Evolutionary conservation across 1,140 invertebrate species (phyloP).

Genomic region (Heliconius melpomene): DNA sequence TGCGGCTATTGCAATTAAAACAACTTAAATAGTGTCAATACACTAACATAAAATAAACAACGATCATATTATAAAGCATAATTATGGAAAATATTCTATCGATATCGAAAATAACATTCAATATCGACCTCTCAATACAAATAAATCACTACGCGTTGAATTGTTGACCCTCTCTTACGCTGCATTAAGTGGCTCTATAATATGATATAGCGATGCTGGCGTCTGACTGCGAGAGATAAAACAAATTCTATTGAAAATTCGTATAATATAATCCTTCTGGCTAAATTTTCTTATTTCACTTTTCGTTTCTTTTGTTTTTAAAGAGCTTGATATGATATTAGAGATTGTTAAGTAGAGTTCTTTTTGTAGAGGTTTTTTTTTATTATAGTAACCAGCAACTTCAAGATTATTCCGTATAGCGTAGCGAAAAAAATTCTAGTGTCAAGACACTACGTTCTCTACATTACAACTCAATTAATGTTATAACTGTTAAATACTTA

Average conservation of each 20-base stretch:
- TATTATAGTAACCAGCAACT: not conserved
- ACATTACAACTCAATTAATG: not conserved
- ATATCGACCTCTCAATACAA: constrained; percentile 35
- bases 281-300: constrained; percentile 3
- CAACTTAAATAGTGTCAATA: not conserved
- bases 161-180: constrained; percentile 39
- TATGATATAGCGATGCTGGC: constrained; percentile 28
- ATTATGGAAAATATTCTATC: constrained; percentile 2
- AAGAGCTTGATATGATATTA: not conserved
- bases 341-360: not conserved
- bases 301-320: not conserved
- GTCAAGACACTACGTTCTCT: not conserved
- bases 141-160: constrained; percentile 40
- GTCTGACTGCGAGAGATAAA: constrained; percentile 30
- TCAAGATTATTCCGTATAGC: not conserved
- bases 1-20: not conserved
- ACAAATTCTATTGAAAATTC: constrained; percentile 16
- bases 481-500: too few relatives aligned
- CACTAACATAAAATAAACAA: not conserved
- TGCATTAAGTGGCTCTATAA: constrained; percentile 33
- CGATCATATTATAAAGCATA: not conserved
- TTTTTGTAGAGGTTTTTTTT: too few relatives aligned
- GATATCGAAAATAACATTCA: constrained; percentile 9
- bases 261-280: constrained; percentile 1
- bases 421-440: not conserved